Evolutionary conservation across 1,140 invertebrate genomes (phyloP).

Genomic region (Diploscapter pachys): DNA sequence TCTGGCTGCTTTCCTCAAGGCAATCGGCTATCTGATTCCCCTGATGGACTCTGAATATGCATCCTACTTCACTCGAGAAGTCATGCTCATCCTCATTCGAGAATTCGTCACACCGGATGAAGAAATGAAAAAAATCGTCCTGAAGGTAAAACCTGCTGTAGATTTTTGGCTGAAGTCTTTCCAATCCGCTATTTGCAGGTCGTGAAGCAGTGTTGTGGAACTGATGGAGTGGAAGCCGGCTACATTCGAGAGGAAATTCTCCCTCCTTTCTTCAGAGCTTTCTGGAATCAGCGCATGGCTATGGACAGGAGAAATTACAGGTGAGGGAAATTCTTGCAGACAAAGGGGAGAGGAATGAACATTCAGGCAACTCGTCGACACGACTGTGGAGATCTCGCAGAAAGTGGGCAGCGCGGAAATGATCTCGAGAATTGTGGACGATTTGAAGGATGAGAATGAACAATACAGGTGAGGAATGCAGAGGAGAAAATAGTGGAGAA

Average conservation of each 20-base stretch:
- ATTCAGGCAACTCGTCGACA: slow-evolving; percentile 94
- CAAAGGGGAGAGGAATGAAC: slow-evolving; percentile 83
- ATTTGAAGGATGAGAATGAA: slow-evolving; percentile 98
- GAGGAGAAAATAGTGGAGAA: too few relatives aligned
- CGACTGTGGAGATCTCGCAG: slow-evolving; percentile 98
- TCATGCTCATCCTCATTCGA: slow-evolving; percentile 97
- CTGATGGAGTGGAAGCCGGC: slow-evolving; percentile 97
- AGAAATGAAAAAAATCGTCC: slow-evolving; percentile 99
- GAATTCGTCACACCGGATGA: slow-evolving; percentile 99
- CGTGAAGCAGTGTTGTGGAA: slow-evolving; percentile 99
- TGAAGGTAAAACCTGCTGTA: slow-evolving; percentile 71
- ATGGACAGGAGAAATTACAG: slow-evolving; percentile 89
- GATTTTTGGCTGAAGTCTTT: background rate
- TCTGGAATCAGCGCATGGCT: slow-evolving; percentile 99
- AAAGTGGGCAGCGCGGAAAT: slow-evolving; percentile 98
- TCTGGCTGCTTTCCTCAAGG: slow-evolving; percentile 95
- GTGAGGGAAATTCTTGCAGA: slow-evolving; percentile 56
- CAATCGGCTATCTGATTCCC: slow-evolving; percentile 97
- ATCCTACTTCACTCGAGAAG: slow-evolving; percentile 98
- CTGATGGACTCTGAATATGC: slow-evolving; percentile 99
- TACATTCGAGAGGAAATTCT: slow-evolving; percentile 99
- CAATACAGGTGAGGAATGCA: slow-evolving; percentile 73
- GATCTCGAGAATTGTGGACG: slow-evolving; percentile 94
- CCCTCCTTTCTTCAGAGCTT: slow-evolving; percentile 98
- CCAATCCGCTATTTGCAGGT: slow-evolving; percentile 66